Percentiles rank a stretch among this genome's conserved stretches.
These are phyloP conservation scores for Oncopeltus fasciatus DNA, from an alignment of 1,140 invertebrate genomes.

Conservation along the genomic window DNA sequence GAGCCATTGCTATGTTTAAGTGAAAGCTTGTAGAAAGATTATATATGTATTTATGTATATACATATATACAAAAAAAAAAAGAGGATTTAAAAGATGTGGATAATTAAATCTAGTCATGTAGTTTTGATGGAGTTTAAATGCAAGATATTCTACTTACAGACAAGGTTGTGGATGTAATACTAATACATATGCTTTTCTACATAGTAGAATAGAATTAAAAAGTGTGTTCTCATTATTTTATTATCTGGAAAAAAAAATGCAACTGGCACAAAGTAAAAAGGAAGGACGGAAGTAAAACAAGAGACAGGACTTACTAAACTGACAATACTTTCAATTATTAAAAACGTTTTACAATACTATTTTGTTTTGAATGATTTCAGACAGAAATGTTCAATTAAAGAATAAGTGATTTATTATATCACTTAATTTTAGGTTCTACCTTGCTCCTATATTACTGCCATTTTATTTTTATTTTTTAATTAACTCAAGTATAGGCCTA, in stretches of 20 bases:
- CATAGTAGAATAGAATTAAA: background rate
- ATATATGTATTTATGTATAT: background rate
- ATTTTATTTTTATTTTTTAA: background rate
- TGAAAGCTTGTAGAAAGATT: background rate
- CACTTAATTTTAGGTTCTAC: no score
- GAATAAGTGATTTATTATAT: no score
- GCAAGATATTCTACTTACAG: background rate
- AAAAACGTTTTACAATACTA: no score
- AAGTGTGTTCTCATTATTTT: background rate
- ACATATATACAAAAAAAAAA: no score
- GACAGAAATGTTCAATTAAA: background rate
- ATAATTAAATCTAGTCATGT: constrained; percentile 4
- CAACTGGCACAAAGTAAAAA: no score
- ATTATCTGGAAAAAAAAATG: background rate
- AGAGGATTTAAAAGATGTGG: background rate
- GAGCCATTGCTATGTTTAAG: background rate
- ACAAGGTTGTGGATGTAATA: background rate
- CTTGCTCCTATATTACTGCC: no score
- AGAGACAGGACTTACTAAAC: no score
- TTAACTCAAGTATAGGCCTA: background rate
- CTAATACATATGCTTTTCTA: background rate
- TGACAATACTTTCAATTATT: no score
- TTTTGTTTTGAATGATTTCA: background rate
- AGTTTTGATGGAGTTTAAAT: background rate
- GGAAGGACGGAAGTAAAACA: no score